Evolutionary conservation across 1,140 invertebrate genomes (phyloP).

Genomic region (Glossosoma conforme): DNA sequence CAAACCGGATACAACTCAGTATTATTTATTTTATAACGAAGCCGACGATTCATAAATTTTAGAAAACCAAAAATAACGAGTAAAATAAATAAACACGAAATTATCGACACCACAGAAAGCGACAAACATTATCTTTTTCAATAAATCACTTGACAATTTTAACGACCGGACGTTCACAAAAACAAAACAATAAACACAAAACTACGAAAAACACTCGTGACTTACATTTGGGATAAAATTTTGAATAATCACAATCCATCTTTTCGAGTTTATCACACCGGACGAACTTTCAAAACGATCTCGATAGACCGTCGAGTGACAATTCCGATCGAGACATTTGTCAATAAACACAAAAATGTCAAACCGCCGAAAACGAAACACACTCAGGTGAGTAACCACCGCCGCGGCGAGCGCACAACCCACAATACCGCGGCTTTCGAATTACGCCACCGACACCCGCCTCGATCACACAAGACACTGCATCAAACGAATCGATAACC

Average conservation of each 20-base stretch:
- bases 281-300: constrained; percentile 8
- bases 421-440: constrained; percentile 50
- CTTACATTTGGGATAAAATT: constrained; percentile 51
- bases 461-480: constrained; percentile 50
- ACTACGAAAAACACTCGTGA: constrained; percentile 26
- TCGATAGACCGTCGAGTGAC: too few relatives aligned
- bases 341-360: constrained; percentile 26
- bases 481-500: constrained; percentile 19
- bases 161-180: neutral
- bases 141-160: too few relatives aligned
- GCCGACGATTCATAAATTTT: too few relatives aligned
- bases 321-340: constrained; percentile 20
- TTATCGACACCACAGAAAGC: too few relatives aligned
- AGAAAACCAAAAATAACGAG: too few relatives aligned
- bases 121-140: too few relatives aligned
- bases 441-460: constrained; percentile 51
- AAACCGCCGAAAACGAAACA: constrained; percentile 18
- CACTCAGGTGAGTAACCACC: constrained; percentile 3
- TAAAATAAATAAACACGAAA: too few relatives aligned
- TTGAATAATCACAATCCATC: constrained; percentile 52
- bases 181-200: neutral
- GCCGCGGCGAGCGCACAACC: constrained; percentile 2
- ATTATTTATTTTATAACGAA: too few relatives aligned
- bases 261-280: constrained; percentile 7
- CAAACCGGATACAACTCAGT: too few relatives aligned